These are phyloP conservation scores for Parus major DNA, from an alignment of 2,113 vertebrate species.

Conservation along the genomic window DNA sequence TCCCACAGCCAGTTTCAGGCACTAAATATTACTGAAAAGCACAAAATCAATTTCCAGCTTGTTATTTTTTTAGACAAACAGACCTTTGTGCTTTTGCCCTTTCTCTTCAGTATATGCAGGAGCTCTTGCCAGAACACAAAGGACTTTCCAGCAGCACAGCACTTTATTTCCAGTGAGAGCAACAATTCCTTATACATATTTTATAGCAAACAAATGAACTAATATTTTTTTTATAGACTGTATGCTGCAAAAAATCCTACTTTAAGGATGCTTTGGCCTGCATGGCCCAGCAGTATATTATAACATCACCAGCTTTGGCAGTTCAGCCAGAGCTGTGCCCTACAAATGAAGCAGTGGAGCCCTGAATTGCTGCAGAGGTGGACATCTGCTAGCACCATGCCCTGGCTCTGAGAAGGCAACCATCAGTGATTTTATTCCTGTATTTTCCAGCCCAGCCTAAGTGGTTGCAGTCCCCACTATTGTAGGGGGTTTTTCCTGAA, in stretches of 20 bases:
- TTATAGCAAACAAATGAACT: slow-evolving; percentile 72
- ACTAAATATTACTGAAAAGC: slow-evolving; percentile 35
- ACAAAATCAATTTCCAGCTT: slow-evolving; percentile 21
- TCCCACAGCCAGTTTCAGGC: neutral
- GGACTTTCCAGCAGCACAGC: neutral
- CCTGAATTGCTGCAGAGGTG: neutral
- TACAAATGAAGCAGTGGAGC: neutral
- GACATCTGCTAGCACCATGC: neutral
- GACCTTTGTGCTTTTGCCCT: neutral
- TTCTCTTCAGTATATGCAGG: neutral
- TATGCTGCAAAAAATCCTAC: neutral
- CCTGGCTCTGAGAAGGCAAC: neutral
- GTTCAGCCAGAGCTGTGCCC: neutral
- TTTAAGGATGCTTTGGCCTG: slow-evolving; percentile 6
- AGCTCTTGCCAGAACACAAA: slow-evolving; percentile 9
- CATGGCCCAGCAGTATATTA: neutral
- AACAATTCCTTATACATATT: slow-evolving; percentile 64
- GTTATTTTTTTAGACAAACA: slow-evolving; percentile 23
- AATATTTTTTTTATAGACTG: slow-evolving; percentile 56
- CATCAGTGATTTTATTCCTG: neutral
- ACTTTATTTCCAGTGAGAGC: slow-evolving; percentile 36
- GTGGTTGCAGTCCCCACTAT: neutral
- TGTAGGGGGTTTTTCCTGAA: neutral
- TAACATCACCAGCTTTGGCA: neutral
- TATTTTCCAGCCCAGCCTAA: neutral